Evolutionary conservation across 2,113 vertebrate genomes (phyloP).

Genomic region (Phrynosoma blainvillii): DNA sequence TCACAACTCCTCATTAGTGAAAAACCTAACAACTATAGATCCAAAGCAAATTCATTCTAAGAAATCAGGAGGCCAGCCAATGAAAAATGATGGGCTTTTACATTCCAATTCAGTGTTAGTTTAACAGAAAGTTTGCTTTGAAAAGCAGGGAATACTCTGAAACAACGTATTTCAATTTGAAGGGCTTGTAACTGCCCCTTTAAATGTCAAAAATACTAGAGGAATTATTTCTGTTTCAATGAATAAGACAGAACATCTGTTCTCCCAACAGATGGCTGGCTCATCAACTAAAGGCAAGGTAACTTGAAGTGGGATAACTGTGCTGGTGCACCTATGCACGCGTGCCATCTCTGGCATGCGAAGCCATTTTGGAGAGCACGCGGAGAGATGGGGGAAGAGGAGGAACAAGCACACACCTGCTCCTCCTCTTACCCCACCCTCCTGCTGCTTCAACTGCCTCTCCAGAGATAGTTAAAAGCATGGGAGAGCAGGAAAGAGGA

Average conservation of each 20-base stretch:
- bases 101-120: background rate
- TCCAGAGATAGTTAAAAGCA: too few species aligned
- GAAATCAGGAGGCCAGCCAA: background rate
- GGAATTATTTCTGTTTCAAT: conserved; percentile 37
- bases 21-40: background rate
- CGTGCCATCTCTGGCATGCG: too few species aligned
- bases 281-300: conserved; percentile 29
- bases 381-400: too few species aligned
- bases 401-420: too few species aligned
- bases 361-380: too few species aligned
- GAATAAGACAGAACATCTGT: conserved; percentile 49
- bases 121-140: background rate
- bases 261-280: conserved; percentile 43
- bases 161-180: background rate
- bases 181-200: background rate
- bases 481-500: too few species aligned
- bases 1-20: background rate
- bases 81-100: background rate
- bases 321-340: too few species aligned
- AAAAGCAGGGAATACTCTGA: background rate
- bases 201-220: conserved; percentile 30
- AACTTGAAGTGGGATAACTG: conserved; percentile 25
- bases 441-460: too few species aligned
- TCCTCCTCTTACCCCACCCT: too few species aligned
- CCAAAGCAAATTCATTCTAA: background rate